A percentile compares a stretch with the other conserved stretches of the same genome.
Conservation (phyloP, 2,113 vertebrate genomes). For the Paracanthobrama guichenoti region DNA sequence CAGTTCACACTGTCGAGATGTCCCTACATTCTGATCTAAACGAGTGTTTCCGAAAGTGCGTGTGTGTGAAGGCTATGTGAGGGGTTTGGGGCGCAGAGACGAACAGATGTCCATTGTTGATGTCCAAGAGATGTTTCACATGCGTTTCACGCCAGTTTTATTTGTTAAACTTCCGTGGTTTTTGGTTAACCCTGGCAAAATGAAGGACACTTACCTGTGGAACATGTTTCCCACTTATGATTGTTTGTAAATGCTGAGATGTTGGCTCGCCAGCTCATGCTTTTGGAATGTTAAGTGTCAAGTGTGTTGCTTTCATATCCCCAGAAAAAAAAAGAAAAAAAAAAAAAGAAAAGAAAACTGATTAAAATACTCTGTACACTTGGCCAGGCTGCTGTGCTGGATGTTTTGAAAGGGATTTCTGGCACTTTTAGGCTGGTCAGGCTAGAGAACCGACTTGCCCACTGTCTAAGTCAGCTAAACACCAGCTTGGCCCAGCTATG, state of each 20-base stretch:
- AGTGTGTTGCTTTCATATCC: not conserved
- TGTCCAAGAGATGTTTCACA: slow-evolving; percentile 16
- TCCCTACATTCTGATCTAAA: not conserved
- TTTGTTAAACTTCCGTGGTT: not conserved
- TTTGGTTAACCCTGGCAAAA: not conserved
- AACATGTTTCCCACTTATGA: not conserved
- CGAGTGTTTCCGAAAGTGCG: not conserved
- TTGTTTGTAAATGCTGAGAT: slow-evolving; percentile 17
- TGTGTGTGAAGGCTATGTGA: not conserved
- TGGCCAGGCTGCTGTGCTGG: not conserved
- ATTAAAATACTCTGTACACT: not conserved
- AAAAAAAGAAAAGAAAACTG: not conserved
- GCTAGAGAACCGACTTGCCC: not conserved
- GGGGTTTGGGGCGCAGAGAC: not conserved
- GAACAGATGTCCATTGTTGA: slow-evolving; percentile 37
- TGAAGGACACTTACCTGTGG: not conserved
- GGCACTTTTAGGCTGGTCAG: not conserved
- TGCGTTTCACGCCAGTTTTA: slow-evolving; percentile 14
- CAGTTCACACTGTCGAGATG: not conserved
- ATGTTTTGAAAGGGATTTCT: not conserved
- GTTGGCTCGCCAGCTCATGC: not conserved
- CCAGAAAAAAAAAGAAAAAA: accelerated
- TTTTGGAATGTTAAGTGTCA: not conserved
- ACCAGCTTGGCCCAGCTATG: slow-evolving; percentile 8
- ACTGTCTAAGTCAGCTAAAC: not conserved